Conservation (phyloP, 2,888 invertebrate species). For the Cenopis cana region DNA sequence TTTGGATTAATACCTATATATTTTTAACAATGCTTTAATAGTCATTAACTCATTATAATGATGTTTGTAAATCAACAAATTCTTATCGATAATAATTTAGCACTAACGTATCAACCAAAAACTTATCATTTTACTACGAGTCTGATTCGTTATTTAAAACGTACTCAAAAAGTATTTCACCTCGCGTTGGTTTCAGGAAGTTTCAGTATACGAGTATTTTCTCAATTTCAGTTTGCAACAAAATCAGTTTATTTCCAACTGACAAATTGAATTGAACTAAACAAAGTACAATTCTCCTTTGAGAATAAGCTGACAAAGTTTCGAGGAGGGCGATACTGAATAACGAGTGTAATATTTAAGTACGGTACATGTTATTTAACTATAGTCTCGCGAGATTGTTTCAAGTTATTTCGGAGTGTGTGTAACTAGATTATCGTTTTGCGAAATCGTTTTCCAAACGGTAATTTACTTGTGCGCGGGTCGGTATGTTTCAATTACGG, state of each 20-base stretch:
- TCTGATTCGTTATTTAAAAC: constrained; percentile 31
- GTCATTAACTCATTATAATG: neutral
- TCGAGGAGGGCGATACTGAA: constrained; percentile 51
- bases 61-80: neutral
- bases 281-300: constrained; percentile 75
- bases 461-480: constrained; percentile 64
- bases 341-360: constrained; percentile 43
- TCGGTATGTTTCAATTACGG: constrained; percentile 70
- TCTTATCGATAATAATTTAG: neutral
- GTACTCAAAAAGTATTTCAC: constrained; percentile 64
- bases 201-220: constrained; percentile 71
- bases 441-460: constrained; percentile 66
- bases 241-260: constrained; percentile 80
- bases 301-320: constrained; percentile 70
- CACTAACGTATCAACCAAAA: constrained; percentile 1
- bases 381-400: constrained; percentile 29
- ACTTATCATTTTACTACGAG: constrained; percentile 9
- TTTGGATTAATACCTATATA: constrained; percentile 28
- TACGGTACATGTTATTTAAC: constrained; percentile 16
- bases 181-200: constrained; percentile 62
- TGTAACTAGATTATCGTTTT: constrained; percentile 66
- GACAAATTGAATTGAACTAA: constrained; percentile 77
- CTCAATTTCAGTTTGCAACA: constrained; percentile 82
- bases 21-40: neutral
- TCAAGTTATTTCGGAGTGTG: constrained; percentile 57